Evolutionary conservation across 2,888 invertebrate species (phyloP).

Genomic region (Erebia ligea): DNA sequence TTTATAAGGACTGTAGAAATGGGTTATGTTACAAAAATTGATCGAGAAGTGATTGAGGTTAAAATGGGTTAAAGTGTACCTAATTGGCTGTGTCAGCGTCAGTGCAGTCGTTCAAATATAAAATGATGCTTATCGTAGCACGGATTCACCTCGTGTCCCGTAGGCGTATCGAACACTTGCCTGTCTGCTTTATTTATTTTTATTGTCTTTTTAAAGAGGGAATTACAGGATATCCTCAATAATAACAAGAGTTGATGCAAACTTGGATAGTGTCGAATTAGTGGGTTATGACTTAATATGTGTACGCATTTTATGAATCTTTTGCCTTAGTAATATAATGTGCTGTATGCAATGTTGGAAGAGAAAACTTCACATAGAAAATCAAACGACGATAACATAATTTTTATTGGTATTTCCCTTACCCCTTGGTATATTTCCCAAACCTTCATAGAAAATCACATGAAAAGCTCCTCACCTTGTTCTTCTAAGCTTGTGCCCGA

Average conservation of each 20-base stretch:
- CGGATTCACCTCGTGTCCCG: conserved; percentile 56
- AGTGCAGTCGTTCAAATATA: conserved; percentile 53
- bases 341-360: too few relatives aligned
- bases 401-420: too few relatives aligned
- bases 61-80: conserved; percentile 66
- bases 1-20: not conserved
- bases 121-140: conserved; percentile 55
- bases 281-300: not conserved
- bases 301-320: not conserved
- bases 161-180: conserved; percentile 39
- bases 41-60: conserved; percentile 70
- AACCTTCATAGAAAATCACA: too few relatives aligned
- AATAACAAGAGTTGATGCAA: not conserved
- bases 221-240: conserved; percentile 9
- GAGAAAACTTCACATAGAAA: too few relatives aligned
- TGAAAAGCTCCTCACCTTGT: too few relatives aligned
- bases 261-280: not conserved
- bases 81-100: conserved; percentile 71
- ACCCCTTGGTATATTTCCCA: too few relatives aligned
- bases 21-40: conserved; percentile 59
- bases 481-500: too few relatives aligned
- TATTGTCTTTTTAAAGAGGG: not conserved
- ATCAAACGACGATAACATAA: too few relatives aligned
- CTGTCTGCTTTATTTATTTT: conserved; percentile 4
- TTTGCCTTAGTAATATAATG: not conserved